Percentiles rank a stretch among this genome's conserved stretches.
Evolutionary conservation across 2,797 vertebrate genomes (phyloP).

Genomic region (Natrix natrix): DNA sequence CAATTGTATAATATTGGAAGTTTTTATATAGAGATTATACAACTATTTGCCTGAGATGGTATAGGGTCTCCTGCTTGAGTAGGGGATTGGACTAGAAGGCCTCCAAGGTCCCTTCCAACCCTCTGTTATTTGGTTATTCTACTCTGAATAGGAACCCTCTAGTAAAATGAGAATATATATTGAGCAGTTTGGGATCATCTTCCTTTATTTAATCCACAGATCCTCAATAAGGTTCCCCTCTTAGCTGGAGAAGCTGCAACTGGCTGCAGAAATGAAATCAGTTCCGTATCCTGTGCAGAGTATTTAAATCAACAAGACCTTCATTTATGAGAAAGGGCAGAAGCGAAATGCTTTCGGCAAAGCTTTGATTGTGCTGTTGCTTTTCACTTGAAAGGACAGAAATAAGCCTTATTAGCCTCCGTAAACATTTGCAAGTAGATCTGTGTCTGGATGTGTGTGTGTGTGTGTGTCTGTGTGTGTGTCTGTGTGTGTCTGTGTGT

Average conservation of each 20-base stretch:
- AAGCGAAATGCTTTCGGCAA: slow-evolving; percentile 68
- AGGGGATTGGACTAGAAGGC: too few species aligned
- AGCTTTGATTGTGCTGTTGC: slow-evolving; percentile 67
- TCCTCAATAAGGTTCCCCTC: slow-evolving; percentile 35
- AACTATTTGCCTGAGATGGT: neutral
- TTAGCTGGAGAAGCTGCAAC: slow-evolving; percentile 42
- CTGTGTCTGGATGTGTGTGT: slow-evolving; percentile 65
- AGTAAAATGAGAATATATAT: neutral
- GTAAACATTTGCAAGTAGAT: slow-evolving; percentile 75
- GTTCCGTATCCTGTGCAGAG: slow-evolving; percentile 60
- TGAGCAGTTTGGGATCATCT: slow-evolving; percentile 14
- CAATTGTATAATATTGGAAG: neutral
- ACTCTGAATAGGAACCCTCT: too few species aligned
- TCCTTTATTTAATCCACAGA: slow-evolving; percentile 40
- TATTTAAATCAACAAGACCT: slow-evolving; percentile 71
- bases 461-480: too few species aligned
- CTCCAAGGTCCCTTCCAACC: too few species aligned
- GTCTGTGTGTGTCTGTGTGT: too few species aligned
- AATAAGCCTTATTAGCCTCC: slow-evolving; percentile 72
- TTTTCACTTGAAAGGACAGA: slow-evolving; percentile 74
- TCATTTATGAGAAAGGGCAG: slow-evolving; percentile 71
- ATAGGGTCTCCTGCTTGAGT: too few species aligned
- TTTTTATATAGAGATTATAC: neutral
- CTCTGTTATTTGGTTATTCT: too few species aligned
- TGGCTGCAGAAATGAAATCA: slow-evolving; percentile 59